Conservation (phyloP, 2,888 invertebrate species). For the Euplexia lucipara region DNA sequence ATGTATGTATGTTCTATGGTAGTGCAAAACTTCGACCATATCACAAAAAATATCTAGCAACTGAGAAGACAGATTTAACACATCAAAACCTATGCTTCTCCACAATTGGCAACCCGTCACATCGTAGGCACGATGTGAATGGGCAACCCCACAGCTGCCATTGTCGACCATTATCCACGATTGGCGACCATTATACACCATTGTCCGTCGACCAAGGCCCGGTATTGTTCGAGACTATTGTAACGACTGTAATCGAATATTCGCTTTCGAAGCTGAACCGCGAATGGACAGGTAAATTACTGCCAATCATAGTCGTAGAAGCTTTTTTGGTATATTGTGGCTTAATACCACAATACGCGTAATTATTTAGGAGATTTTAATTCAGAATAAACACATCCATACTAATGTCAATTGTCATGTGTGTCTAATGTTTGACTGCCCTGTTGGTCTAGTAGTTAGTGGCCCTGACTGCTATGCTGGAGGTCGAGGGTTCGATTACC, state of each 20-base stretch:
- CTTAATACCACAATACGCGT: background rate
- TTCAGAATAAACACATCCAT: no score
- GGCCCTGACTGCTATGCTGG: no score
- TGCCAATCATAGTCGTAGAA: constrained; percentile 16
- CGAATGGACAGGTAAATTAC: constrained; percentile 27
- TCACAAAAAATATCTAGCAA: no score
- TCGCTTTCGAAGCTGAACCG: constrained; percentile 30
- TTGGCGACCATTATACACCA: constrained; percentile 44
- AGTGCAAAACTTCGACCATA: no score
- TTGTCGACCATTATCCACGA: constrained; percentile 22
- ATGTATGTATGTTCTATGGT: no score
- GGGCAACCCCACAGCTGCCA: constrained; percentile 36
- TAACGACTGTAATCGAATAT: constrained; percentile 54
- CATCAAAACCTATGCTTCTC: background rate
- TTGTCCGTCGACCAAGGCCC: constrained; percentile 49
- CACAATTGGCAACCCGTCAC: constrained; percentile 9
- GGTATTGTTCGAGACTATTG: constrained; percentile 63
- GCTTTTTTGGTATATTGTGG: background rate
- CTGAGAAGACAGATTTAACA: no score
- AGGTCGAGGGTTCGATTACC: no score
- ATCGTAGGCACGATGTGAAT: constrained; percentile 34
- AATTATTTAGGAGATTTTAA: constrained; percentile 1
- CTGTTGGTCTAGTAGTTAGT: no score
- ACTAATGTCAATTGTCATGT: no score
- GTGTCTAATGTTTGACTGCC: no score